Percentiles rank a stretch among this genome's conserved stretches.
These are phyloP conservation scores for Eurypyga helias DNA, from an alignment of 2,113 vertebrate species.

Conservation along the genomic window DNA sequence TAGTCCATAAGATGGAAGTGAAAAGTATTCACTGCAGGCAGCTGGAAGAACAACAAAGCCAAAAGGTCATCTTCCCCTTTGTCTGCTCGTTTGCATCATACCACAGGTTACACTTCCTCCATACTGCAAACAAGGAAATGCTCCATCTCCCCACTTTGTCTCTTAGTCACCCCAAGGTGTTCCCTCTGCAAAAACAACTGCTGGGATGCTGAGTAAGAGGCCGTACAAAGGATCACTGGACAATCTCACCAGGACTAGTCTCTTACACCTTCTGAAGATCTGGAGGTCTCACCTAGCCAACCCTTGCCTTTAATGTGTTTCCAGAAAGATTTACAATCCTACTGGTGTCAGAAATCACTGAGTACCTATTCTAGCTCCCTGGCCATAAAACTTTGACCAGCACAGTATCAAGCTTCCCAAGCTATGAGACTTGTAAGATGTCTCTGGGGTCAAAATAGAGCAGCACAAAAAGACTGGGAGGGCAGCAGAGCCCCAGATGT, in stretches of 20 bases:
- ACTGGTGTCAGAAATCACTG: neutral
- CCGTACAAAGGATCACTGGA: neutral
- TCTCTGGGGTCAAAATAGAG: neutral
- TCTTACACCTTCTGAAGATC: neutral
- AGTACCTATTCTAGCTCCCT: neutral
- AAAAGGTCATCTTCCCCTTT: neutral
- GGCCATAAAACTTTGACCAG: neutral
- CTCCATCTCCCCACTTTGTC: neutral
- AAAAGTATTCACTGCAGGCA: neutral
- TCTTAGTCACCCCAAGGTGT: neutral
- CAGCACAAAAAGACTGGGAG: neutral
- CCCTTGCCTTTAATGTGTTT: neutral
- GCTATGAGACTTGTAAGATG: neutral
- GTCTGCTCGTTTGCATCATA: neutral
- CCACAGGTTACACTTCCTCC: neutral
- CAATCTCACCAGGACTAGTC: neutral
- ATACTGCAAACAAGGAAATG: neutral
- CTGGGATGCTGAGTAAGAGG: neutral
- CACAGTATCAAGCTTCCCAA: neutral
- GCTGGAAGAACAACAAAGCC: neutral
- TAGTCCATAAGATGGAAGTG: neutral
- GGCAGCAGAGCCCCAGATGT: neutral
- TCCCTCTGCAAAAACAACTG: fast-evolving
- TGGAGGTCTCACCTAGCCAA: neutral
- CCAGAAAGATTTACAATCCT: neutral